Base-by-base conservation (phyloP, 2,888 invertebrate species). In the Drosophila emarginata region DNA sequence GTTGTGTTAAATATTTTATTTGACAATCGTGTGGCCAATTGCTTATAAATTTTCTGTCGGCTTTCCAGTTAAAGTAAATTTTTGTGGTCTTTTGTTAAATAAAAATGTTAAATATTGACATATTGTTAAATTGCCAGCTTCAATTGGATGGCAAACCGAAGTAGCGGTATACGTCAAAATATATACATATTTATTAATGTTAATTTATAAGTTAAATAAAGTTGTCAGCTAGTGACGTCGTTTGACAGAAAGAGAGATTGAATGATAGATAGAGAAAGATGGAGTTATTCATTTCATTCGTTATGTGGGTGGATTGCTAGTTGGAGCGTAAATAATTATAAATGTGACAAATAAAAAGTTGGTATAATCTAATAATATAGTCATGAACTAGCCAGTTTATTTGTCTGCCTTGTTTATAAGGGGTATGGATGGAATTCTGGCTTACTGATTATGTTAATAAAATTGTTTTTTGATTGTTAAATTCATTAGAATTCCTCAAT, bases 101-200 rank as follows among this genome's bases (percentile, higher is more conserved):
- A 72, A 66, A 45, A 63, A 51, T 69, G 51, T 71, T 67, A 77
- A 87, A 82, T 87, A 85, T 79, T 78, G 85, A 59, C 85, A 79
- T 64, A 84, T 76, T 72, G 71, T 72, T 87, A 78, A 82, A 81
- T 76, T 62, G 61, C 65, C 76, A 69, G 73, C 66, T 68, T 9
- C 53, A 67, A 61, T 50, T 45, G 45, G 45, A 21, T 45, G 45
- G 18, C 45, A 45, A 12, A 4, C 45, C 45, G 21, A 51, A 39
- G 54, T 63, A 61, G 26, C 32, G 59, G 36, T 67, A 56, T 69
- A 77, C 59, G 64, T 69, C 66, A 61, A 70, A 57, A 76, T 60
- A 62, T 18, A 15, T 40, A 45, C 9, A 11, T 45, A 45, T 77
- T 64, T 78, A 76, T 78, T 56, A 65, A 59, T 66, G 79, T 61